phyloP scores from a whole-genome alignment of 2,888 invertebrate genomes.

The Dryococelus australis region DNA sequence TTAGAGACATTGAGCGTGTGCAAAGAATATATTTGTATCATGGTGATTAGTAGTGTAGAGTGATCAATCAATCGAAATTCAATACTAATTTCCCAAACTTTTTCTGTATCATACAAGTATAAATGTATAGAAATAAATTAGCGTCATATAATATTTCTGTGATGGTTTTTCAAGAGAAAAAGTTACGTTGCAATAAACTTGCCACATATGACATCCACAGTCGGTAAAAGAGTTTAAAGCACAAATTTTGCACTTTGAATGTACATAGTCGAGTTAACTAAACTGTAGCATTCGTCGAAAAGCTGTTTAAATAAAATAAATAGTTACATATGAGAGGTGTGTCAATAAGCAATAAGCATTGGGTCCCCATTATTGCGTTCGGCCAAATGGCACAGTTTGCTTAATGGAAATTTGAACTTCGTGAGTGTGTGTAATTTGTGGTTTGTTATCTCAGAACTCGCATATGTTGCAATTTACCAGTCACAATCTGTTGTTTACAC shows the following conservation, averaged over 20 bases:
- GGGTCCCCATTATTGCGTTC: not conserved
- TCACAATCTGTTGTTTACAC: slow-evolving; percentile 9
- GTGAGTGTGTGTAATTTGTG: not conserved
- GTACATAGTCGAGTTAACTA: not conserved
- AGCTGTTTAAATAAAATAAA: not conserved
- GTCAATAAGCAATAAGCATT: not conserved
- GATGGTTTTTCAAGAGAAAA: too few relatives aligned
- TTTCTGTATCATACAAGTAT: too few relatives aligned
- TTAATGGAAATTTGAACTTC: not conserved
- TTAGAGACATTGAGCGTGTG: too few relatives aligned
- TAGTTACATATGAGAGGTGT: not conserved
- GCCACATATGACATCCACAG: too few relatives aligned
- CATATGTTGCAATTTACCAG: not conserved
- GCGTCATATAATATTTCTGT: too few relatives aligned
- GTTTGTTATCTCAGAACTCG: slow-evolving; percentile 16
- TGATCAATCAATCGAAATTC: too few relatives aligned
- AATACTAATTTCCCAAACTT: too few relatives aligned
- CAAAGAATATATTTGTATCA: too few relatives aligned
- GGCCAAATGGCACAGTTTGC: not conserved
- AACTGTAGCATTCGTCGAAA: not conserved
- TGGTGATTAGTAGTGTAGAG: too few relatives aligned
- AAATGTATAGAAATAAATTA: too few relatives aligned
- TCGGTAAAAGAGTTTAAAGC: too few relatives aligned
- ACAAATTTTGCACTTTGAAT: not conserved
- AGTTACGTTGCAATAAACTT: too few relatives aligned